A percentile compares a stretch with the other conserved stretches of the same genome.
Conservation (phyloP, 2,113 vertebrate genomes). For the Puntigrus tetrazona region DNA sequence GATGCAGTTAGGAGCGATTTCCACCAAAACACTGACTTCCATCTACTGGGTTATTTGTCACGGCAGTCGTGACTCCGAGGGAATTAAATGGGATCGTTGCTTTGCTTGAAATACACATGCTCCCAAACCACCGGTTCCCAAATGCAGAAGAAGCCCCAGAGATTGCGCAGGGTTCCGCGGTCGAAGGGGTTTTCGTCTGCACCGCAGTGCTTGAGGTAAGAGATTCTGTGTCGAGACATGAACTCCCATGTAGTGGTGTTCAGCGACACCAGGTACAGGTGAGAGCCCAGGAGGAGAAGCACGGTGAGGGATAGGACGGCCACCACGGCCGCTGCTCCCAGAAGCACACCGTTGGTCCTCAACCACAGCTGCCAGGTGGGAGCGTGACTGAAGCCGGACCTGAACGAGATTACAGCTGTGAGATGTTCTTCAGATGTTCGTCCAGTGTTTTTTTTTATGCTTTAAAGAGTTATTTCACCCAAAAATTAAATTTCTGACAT, state of each 20-base stretch:
- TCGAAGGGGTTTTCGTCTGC: conserved; percentile 90
- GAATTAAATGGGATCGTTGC: conserved; percentile 71
- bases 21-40: conserved; percentile 6
- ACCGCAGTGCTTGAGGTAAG: conserved; percentile 87
- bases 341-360: conserved; percentile 76
- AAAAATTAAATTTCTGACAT: no score
- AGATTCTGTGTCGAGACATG: conserved; percentile 89
- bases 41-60: conserved; percentile 11
- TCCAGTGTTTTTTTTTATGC: not conserved
- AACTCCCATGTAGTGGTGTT: conserved; percentile 98
- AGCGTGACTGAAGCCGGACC: conserved; percentile 84
- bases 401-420: conserved; percentile 53
- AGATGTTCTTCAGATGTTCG: not conserved
- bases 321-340: conserved; percentile 76
- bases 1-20: conserved; percentile 8
- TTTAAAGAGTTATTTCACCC: no score
- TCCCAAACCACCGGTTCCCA: conserved; percentile 85
- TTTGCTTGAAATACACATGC: conserved; percentile 81
- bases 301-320: conserved; percentile 74
- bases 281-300: conserved; percentile 83
- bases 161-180: conserved; percentile 83
- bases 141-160: conserved; percentile 91
- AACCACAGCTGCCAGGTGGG: conserved; percentile 83
- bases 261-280: conserved; percentile 89
- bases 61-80: not conserved